phyloP scores from a whole-genome alignment of 2,797 vertebrate genomes.

The Platalea minor region DNA sequence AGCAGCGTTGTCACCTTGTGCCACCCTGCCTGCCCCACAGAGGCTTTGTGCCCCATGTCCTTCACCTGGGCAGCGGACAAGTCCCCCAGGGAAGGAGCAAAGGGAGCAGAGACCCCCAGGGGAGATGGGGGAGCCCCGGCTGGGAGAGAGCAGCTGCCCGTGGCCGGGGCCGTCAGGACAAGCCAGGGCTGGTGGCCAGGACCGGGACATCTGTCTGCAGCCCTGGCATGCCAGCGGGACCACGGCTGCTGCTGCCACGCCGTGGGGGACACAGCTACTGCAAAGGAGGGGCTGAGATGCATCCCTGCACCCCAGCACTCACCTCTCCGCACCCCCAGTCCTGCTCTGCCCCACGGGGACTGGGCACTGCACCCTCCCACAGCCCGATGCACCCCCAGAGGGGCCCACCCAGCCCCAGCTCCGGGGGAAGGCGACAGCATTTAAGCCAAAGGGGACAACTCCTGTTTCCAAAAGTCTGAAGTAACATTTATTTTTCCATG shows the following conservation, averaged over 20 bases:
- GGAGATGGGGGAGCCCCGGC: fast-evolving
- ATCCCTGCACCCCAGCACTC: neutral
- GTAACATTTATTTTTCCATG: neutral
- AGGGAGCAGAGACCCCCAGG: neutral
- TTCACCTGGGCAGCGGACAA: fast-evolving
- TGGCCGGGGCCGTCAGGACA: fast-evolving
- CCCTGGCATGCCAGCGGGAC: neutral
- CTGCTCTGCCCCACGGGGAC: neutral
- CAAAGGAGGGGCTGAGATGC: neutral
- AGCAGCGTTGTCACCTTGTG: neutral
- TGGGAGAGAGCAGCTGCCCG: neutral
- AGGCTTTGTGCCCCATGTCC: neutral
- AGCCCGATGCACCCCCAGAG: fast-evolving
- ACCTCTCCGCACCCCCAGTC: neutral
- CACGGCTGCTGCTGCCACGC: neutral
- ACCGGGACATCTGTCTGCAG: neutral
- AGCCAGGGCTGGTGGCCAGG: neutral
- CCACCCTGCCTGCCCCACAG: neutral
- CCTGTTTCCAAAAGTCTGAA: neutral
- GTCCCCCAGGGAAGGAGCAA: neutral
- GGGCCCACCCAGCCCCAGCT: neutral
- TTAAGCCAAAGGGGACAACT: neutral
- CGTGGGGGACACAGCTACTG: neutral
- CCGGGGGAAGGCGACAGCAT: too few species aligned
- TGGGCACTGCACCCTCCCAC: neutral